These are phyloP conservation scores for Leptinotarsa lineolata DNA, from an alignment of 1,140 invertebrate genomes.

Conservation along the genomic window DNA sequence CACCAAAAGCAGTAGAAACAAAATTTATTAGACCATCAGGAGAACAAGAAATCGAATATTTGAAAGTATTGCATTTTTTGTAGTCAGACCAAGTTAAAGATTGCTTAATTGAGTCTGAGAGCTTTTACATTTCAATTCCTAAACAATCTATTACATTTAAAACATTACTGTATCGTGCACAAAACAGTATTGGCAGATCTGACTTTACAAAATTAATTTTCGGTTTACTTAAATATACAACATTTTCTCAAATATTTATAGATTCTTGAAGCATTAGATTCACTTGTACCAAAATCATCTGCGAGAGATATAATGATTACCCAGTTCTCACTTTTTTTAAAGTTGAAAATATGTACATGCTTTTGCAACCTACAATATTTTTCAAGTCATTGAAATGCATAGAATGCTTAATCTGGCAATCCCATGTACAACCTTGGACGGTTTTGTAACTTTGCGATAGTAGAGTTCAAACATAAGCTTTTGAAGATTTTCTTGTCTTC, in stretches of 20 bases:
- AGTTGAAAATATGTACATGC: too few relatives aligned
- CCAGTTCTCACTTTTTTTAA: too few relatives aligned
- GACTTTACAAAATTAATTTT: slow-evolving; percentile 24
- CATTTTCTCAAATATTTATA: background rate
- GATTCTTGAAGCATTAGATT: too few relatives aligned
- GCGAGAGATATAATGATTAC: too few relatives aligned
- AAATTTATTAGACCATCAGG: slow-evolving; percentile 54
- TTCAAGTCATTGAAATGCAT: too few relatives aligned
- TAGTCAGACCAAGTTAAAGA: slow-evolving; percentile 52
- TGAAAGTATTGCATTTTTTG: slow-evolving; percentile 54
- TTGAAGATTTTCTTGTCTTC: too few relatives aligned
- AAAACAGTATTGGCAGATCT: slow-evolving; percentile 39
- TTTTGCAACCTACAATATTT: too few relatives aligned
- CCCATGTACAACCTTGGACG: too few relatives aligned
- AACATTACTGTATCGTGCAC: slow-evolving; percentile 37
- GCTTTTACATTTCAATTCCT: slow-evolving; percentile 53
- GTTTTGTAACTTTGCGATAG: too few relatives aligned
- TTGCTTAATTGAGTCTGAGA: slow-evolving; percentile 35
- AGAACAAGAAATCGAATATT: slow-evolving; percentile 54
- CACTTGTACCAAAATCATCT: too few relatives aligned
- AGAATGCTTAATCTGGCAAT: too few relatives aligned
- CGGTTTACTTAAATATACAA: slow-evolving; percentile 21
- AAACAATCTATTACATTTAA: slow-evolving; percentile 48
- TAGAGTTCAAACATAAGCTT: too few relatives aligned
- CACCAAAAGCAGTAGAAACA: slow-evolving; percentile 52